Conservation (phyloP, 2,113 vertebrate species). For the Nansenia antarctica region DNA sequence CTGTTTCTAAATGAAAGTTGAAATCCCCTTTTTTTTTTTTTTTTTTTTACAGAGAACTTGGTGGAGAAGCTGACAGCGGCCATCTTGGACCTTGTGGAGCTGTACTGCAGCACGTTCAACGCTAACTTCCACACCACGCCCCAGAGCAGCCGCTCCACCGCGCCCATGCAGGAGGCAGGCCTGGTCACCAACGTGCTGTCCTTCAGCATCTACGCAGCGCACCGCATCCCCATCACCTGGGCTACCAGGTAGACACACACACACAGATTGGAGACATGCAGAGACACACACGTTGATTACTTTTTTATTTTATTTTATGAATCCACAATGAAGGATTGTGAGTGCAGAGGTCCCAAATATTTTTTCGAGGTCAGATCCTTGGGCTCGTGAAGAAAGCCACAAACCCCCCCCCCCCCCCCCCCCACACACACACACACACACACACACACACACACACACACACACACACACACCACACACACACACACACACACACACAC, state of each 20-base stretch:
- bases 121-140: constrained; percentile 88
- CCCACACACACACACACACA: too few species aligned
- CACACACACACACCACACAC: constrained; percentile 1
- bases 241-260: constrained; percentile 81
- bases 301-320: too few species aligned
- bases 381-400: too few species aligned
- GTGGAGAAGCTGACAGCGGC: constrained; percentile 90
- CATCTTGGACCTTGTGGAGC: constrained; percentile 91
- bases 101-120: constrained; percentile 94
- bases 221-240: constrained; percentile 95
- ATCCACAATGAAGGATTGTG: too few species aligned
- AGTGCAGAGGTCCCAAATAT: too few species aligned
- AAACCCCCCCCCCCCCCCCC: too few species aligned
- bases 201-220: constrained; percentile 89
- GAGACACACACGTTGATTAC: background rate
- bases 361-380: too few species aligned
- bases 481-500: constrained; percentile 7
- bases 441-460: background rate
- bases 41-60: constrained; percentile 76
- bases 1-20: background rate
- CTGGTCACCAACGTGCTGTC: constrained; percentile 80
- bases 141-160: constrained; percentile 68
- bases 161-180: constrained; percentile 81
- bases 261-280: background rate
- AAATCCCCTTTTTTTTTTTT: background rate